Evolutionary conservation across 2,888 invertebrate species (phyloP), one percentile per base, ranked within the genome.

Genomic region (Ariolimax columbianus): DNA sequence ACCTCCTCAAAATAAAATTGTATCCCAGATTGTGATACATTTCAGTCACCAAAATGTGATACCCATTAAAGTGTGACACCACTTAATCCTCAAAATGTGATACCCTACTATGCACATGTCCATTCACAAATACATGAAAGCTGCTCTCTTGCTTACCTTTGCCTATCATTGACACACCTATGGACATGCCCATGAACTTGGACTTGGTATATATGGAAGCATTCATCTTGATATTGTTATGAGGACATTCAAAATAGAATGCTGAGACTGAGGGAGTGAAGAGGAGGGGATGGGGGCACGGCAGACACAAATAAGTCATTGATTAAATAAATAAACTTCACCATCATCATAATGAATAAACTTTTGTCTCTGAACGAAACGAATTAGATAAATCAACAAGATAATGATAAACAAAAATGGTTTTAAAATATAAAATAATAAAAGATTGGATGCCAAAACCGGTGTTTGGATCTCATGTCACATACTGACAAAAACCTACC

Each of bases 121-220:
- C 23, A 55, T 55, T 55, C 3, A 3, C 9, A 55, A 55, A 55
- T 55, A 17, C n/a, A 51, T 7, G 63, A n/a, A 63, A 26, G n/a
- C 63, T 11, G 1, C 7, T 63, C n/a, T 30, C 33, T 1, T 63
- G 86, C 91, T 90, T 86, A 93, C 93, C 88, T 93, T 95, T 95
- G 33, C 95, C 95, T 70, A 94, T 92, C 92, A 95, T 92, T 59
- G 93, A 93, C 11, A 95, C 94, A 55, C 95, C 94, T 86, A 95
- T 94, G 55, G 95, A 95, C 94, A 95, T 95, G 30, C 95, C 95
- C 93, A 95, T 94, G 90, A 95, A 95, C 89, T 94, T 94, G n/a
- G 95, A 95, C 89, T 95, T 95, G 51, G 95, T 95, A 91, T 94
- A 94, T 79, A 95, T 93, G 40, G 94, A 94, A 23, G 94, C 95